Base-by-base conservation (phyloP, 1,140 invertebrate genomes). In the Neodiprion pinetum region DNA sequence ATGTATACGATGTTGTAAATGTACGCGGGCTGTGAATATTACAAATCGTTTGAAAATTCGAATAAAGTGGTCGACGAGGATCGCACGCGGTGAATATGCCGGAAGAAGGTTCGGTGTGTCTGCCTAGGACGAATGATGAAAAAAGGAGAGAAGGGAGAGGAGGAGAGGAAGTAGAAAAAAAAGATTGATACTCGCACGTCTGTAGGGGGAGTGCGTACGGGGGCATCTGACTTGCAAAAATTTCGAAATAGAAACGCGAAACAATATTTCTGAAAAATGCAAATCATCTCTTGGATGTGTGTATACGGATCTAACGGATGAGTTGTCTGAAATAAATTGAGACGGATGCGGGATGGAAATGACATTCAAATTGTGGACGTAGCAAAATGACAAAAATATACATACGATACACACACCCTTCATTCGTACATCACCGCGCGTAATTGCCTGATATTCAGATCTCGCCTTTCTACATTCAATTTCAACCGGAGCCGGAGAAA, bases 361-460 rank as follows among this genome's bases (percentile, higher is more conserved):
- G 85, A 85, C 85, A 85, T 85, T 86, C 80, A 85, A 85, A 86
- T 84, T 83, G 80, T 61, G 53, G 53, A 61, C 53, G 53, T 12
- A 77, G 82, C 74, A 80, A 85, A 84, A 85, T 81, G 83, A 85
- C 81, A 81, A 83, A 84, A 83, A 83, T 85, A 85, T 86, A 81
- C 81, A 80, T 81, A 80, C 77, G 77, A 76, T 72, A 73, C 67
- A 66, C 74, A 77, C 73, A 78, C 73, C 17, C 17, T 21, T 21
- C 17, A 21, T 81, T 83, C 78, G 67, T 80, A 80, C 78, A 78
- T 82, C 79, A 77, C 75, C 28, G 76, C 74, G 5, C 28, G 84
- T 86, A 86, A 86, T 86, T 86, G 85, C 79, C 83, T 81, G 80
- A 80, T 84, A 86, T 86, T 86, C 85, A 84, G 80, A 85, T 84